Conservation (phyloP, 2,888 invertebrate genomes). For the Emesis furor region DNA sequence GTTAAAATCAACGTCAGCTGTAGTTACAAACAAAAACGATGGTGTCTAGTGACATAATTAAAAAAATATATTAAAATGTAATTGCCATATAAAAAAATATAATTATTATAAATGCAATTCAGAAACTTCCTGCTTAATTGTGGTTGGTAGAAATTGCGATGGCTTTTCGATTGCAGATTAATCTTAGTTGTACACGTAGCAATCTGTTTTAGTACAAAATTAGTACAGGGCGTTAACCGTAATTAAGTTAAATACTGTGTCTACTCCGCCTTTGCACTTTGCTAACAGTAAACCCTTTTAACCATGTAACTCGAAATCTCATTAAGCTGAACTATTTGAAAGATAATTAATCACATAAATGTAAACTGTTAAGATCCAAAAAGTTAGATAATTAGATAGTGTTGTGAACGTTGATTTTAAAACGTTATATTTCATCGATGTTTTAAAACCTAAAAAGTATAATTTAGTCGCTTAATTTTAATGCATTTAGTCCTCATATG, state of each 20-base stretch:
- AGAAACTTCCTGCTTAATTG: neutral
- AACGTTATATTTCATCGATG: too few relatives aligned
- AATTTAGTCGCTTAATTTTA: too few relatives aligned
- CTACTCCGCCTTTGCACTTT: conserved; percentile 18
- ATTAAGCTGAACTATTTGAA: neutral
- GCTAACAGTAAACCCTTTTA: conserved; percentile 5
- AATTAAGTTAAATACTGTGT: conserved; percentile 16
- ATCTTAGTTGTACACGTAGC: conserved; percentile 9
- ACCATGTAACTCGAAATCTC: neutral
- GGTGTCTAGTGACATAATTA: too few relatives aligned
- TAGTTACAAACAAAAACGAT: too few relatives aligned
- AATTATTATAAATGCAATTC: neutral
- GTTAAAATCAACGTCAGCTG: too few relatives aligned
- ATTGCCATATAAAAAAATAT: too few relatives aligned
- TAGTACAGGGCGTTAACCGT: neutral
- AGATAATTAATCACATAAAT: neutral
- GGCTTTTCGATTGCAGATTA: conserved; percentile 18
- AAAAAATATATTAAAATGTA: too few relatives aligned
- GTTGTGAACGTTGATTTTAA: too few relatives aligned
- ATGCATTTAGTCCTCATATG: too few relatives aligned
- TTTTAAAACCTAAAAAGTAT: too few relatives aligned
- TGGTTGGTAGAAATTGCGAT: neutral
- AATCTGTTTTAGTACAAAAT: conserved; percentile 12
- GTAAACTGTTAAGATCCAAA: too few relatives aligned
- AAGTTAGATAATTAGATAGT: too few relatives aligned